Base-by-base conservation (phyloP, 2,888 invertebrate species). In the Nezara viridula region DNA sequence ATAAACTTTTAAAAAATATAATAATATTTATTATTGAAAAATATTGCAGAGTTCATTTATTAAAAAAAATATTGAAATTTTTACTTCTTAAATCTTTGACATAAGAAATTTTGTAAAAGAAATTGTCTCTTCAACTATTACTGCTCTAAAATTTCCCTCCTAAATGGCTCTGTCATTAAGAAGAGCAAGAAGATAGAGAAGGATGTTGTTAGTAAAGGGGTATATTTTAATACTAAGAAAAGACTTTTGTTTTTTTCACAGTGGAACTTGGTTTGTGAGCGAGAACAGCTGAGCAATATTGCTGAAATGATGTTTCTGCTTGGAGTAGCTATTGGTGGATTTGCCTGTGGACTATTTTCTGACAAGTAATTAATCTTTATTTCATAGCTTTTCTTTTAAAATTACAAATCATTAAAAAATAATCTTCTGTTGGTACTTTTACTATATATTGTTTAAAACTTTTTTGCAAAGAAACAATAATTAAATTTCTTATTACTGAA, bases 261-360 rank as follows among this genome's bases (percentile, higher is more conserved):
- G 94, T 97, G 96, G 95, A 93, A 95, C 91, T 93, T 97, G 91
- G 95, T 97, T 27, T 97, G 97, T 92, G 96, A 96, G 91, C 94
- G 94, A 92, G 95, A 95, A 90, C 94, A 95, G 91, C 93, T 96
- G 89, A 95, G 95, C 90, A 96, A 95, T 92, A 93, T 96, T 50
- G 95, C 96, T 21, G 97, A 96, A 93, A 96, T 96, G 93, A 95
- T 96, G 92, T 97, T 96, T 93, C 93, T 97, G 90, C 93, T 95
- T 47, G 97, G 97, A 52, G 96, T 96, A 24, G 96, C 96, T 89
- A 93, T 96, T 85, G 97, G 97, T 88, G 96, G 96, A 88, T 95
- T 96, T 27, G 94, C 96, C n/a, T 96, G 96, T 90, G 96, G 96
- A 44, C 95, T 96, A 93, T 94, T 96, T 89, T 96, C 96, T 10